Evolutionary conservation across 2,888 invertebrate genomes (phyloP), one percentile per base, ranked within the genome.

Genomic region (Platycheirus albimanus): DNA sequence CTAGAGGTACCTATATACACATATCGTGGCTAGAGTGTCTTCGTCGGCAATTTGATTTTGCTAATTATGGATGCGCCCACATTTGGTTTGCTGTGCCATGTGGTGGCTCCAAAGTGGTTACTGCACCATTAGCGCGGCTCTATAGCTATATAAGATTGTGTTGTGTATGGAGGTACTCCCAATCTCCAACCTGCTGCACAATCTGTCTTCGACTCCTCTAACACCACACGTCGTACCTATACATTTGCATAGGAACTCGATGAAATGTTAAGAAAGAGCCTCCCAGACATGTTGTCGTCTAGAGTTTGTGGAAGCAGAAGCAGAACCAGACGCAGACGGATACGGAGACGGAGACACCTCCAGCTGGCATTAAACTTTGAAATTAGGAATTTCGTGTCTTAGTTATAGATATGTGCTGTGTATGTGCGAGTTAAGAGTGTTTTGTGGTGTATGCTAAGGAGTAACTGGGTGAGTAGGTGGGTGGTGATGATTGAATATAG

Each of bases 1-100:
- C 7, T 15, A 3, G 15, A 2, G n/a, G n/a, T n/a, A n/a, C n/a
- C n/a, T n/a, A n/a, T n/a, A n/a, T n/a, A n/a, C n/a, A n/a, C 43
- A 11, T 20, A 15, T n/a, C 43, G 8, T 30, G 13, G 5, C n/a
- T 20, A 36, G 20, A 15, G 7, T 8, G 56, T 15, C 15, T 24
- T 51, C 43, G 71, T 61, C 51, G 70, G 72, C 69, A 83, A 78
- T 83, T 83, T 72, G 69, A 83, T 83, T 83, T 83, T 78, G 69
- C 83, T 83, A 83, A 83, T 83, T 83, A 83, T 64, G 83, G 72
- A 74, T 83, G 83, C 74, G 83, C 83, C 83, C 83, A 83, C 83
- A 72, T 56, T 83, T 49, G 74, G 72, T 61, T 74, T 10, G 67
- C 61, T 58, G n/a, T 63, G 13, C 76, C 69, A 66, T 67, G 54